A percentile compares a stretch with the other conserved stretches of the same genome.
Evolutionary conservation across 2,113 vertebrate species (phyloP).

Genomic region (Syngnathus floridae): DNA sequence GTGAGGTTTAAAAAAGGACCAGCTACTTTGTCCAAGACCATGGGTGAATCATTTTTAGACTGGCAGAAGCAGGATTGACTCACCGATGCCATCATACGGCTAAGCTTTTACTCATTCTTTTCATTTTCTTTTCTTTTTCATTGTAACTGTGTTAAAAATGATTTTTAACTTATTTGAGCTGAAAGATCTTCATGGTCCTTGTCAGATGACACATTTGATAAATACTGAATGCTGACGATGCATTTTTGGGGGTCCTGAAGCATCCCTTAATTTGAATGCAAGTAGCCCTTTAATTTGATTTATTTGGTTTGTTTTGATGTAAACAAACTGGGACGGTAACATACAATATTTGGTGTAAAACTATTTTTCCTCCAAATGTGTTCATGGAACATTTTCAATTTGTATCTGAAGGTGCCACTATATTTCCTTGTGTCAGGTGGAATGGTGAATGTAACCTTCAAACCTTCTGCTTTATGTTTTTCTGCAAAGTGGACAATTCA

Average conservation of each 20-base stretch:
- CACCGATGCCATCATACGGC: neutral
- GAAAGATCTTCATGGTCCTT: neutral
- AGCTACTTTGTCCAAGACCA: neutral
- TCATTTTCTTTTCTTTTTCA: neutral
- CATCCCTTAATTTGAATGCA: too few species aligned
- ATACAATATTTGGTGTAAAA: too few species aligned
- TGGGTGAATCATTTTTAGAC: neutral
- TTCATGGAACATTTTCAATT: neutral
- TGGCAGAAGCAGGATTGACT: neutral
- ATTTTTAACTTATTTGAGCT: neutral
- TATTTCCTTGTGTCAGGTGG: neutral
- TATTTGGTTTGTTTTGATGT: too few species aligned
- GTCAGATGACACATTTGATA: too few species aligned
- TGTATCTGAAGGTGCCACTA: neutral
- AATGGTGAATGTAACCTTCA: neutral
- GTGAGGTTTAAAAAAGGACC: slow-evolving; percentile 1
- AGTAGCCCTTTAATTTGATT: too few species aligned
- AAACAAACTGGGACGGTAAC: too few species aligned
- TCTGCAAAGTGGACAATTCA: neutral
- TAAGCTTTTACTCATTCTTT: neutral
- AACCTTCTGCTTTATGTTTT: neutral
- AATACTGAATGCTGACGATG: too few species aligned
- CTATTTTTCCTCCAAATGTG: too few species aligned
- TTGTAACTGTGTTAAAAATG: neutral
- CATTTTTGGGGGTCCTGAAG: too few species aligned